Evolutionary conservation across 2,888 invertebrate species (phyloP).

Genomic region (Podabrus alpinus): DNA sequence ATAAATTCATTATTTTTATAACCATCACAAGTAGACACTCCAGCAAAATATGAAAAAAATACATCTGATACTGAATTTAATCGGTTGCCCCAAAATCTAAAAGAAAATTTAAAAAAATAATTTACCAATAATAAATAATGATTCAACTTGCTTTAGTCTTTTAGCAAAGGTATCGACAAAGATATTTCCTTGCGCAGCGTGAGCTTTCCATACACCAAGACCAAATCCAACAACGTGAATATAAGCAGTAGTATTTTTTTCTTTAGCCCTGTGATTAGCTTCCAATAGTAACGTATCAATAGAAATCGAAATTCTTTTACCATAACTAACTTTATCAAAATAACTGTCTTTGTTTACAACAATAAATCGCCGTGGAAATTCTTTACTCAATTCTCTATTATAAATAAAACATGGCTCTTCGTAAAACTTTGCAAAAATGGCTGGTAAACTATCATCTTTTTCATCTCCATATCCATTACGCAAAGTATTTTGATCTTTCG

Average conservation of each 20-base stretch:
- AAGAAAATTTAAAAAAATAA: no score
- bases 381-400: conserved; percentile 5
- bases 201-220: conserved; percentile 66
- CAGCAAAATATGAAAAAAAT: conserved; percentile 40
- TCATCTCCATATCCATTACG: conserved; percentile 56
- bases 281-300: conserved; percentile 68
- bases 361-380: conserved; percentile 9
- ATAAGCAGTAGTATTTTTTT: conserved; percentile 60
- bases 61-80: conserved; percentile 37
- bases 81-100: conserved; percentile 27
- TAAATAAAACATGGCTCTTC: conserved; percentile 32
- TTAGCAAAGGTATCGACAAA: conserved; percentile 68
- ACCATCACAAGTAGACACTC: conserved; percentile 26
- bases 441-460: conserved; percentile 31
- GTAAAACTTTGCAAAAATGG: conserved; percentile 47
- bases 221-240: conserved; percentile 71
- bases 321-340: conserved; percentile 49
- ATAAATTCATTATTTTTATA: conserved; percentile 27
- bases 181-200: conserved; percentile 52
- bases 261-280: conserved; percentile 62
- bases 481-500: conserved; percentile 57
- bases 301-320: conserved; percentile 60
- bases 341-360: conserved; percentile 13
- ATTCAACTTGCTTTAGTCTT: conserved; percentile 59
- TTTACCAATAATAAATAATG: no score